A percentile compares a stretch with the other conserved stretches of the same genome.
Evolutionary conservation across 2,888 invertebrate species (phyloP).

Genomic region (Metopia argyrocephala): DNA sequence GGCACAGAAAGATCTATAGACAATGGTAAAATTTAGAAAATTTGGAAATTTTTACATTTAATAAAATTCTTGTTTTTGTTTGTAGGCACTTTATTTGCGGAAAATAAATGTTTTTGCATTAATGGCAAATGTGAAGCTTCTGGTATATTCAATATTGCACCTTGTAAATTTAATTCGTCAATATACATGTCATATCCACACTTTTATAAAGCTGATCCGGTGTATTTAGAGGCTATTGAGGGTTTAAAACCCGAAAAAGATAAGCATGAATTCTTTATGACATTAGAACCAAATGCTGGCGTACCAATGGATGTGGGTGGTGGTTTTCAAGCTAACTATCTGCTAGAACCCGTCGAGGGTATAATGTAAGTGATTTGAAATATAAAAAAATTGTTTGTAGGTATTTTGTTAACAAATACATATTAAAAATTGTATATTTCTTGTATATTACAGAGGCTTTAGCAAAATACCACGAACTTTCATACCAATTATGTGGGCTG

Average conservation of each 20-base stretch:
- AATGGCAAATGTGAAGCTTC: slow-evolving; percentile 83
- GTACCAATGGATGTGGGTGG: slow-evolving; percentile 88
- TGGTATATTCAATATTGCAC: slow-evolving; percentile 86
- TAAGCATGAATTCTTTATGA: slow-evolving; percentile 87
- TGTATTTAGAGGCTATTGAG: slow-evolving; percentile 82
- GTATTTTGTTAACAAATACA: no score
- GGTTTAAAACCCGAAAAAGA: slow-evolving; percentile 85
- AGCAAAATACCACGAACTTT: slow-evolving; percentile 79
- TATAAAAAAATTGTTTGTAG: no score
- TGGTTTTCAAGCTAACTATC: slow-evolving; percentile 88
- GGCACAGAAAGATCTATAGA: slow-evolving; percentile 84
- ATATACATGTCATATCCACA: slow-evolving; percentile 91
- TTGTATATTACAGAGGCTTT: slow-evolving; percentile 66
- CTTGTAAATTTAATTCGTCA: slow-evolving; percentile 88
- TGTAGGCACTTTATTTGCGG: slow-evolving; percentile 80
- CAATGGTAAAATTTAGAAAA: slow-evolving; percentile 79
- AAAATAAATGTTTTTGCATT: slow-evolving; percentile 86
- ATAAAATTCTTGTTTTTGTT: not conserved
- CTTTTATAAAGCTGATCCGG: slow-evolving; percentile 87
- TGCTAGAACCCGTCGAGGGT: slow-evolving; percentile 82
- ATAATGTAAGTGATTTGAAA: slow-evolving; percentile 81
- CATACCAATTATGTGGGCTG: slow-evolving; percentile 89
- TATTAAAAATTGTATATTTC: no score
- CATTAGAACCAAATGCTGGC: slow-evolving; percentile 87
- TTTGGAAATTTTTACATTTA: not conserved